Evolutionary conservation across 2,113 vertebrate species (phyloP), one percentile per base, ranked within the genome.

Genomic region (Microcebus lehilahytsara): DNA sequence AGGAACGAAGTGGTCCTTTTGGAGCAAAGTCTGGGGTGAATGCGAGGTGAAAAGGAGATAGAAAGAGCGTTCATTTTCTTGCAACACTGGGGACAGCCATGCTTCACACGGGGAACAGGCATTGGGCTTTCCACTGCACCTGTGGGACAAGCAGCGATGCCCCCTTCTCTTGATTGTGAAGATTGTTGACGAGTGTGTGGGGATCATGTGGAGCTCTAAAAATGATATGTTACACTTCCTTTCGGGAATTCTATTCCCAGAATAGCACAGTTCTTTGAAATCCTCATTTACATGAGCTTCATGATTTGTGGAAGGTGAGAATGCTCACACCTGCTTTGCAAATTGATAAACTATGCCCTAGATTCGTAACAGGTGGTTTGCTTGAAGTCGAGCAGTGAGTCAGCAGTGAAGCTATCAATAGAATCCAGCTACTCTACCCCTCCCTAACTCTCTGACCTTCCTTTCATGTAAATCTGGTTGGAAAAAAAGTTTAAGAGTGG

Each of bases 221-320:
- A 98, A 97, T 86, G 95, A 89, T 88, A 95, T 20, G 27, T 92
- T 85, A 97, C 85, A 92, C 94, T 97, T 96, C 93, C 58, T 96
- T 97, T 96, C 0, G 80, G 96, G 90, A 97, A 72, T 88, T 85
- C 95, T 96, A 37, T 78, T 87, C 95, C 95, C 71, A 95, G 96
- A 98, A 98, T 97, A 97, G 96, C 91, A 80, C 80, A 96, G 96
- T 97, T 98, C 97, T 98, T 97, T 98, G 97, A 98, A 98, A 97
- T 72, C 94, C 77, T 93, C 80, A 96, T 97, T 97, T 96, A 95
- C 96, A 97, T 97, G 80, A 96, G 66, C 92, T 90, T 90, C 92
- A 23, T 97, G 96, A 92, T 96, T 96, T 95, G 80, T 87, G 60
- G 94, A 97, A 97, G 96, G 96, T 97, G 97, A 96, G 97, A 98